Evolutionary conservation across 2,797 vertebrate genomes (phyloP).

Genomic region (Phyllotis vaccarum): DNA sequence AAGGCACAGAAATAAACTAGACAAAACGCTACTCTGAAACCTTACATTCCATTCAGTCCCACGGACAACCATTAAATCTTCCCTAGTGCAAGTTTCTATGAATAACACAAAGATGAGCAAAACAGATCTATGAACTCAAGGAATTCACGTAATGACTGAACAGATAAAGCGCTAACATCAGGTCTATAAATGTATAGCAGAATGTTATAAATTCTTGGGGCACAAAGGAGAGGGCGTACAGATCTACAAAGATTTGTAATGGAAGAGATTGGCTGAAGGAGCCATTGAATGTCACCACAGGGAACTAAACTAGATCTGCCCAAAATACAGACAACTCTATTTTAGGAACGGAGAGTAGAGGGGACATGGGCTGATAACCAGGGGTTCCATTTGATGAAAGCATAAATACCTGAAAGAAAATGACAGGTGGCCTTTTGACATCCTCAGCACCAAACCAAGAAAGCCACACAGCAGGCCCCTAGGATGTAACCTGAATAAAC

Average conservation of each 20-base stretch:
- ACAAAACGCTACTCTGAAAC: background rate
- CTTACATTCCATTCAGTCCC: background rate
- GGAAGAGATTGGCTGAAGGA: background rate
- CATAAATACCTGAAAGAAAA: background rate
- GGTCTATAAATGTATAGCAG: background rate
- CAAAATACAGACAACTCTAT: background rate
- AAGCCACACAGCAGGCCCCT: background rate
- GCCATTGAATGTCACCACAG: background rate
- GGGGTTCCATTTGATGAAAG: background rate
- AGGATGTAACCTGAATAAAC: background rate
- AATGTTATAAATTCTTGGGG: background rate
- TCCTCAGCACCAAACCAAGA: background rate
- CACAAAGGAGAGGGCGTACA: background rate
- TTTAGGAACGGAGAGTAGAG: background rate
- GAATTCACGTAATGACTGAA: background rate
- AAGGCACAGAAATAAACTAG: constrained; percentile 15
- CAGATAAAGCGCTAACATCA: background rate
- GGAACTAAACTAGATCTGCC: background rate
- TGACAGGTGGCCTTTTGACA: background rate
- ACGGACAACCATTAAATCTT: background rate
- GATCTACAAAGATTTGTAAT: background rate
- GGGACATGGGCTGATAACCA: background rate
- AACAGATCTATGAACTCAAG: background rate
- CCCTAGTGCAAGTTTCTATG: background rate
- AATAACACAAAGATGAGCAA: constrained; percentile 8